Evolutionary conservation across 2,797 vertebrate species (phyloP), one percentile per base, ranked within the genome.

Genomic region (Anguilla megastoma): DNA sequence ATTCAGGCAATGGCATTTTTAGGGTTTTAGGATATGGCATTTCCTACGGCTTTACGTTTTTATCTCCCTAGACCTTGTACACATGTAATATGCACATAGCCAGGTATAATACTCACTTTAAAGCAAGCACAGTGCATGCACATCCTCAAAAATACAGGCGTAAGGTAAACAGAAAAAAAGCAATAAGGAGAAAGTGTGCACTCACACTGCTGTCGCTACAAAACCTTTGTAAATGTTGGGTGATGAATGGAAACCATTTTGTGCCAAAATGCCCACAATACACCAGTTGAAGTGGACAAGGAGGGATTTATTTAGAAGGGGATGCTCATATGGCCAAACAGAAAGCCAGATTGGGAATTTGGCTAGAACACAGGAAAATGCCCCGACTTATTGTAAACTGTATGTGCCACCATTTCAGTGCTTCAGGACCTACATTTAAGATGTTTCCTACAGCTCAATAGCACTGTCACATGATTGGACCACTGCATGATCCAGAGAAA

Each of bases 151-250:
- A 74, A 4, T 33, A 33, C 69, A 16, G 27, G 69, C 10, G 27
- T 30, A 74, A 33, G 69, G 30, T 36, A 74, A 74, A 74, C 27
- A 74, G 69, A 16, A 74, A 74, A 9, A 33, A 74, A 74, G 30
- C 12, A 3, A 16, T 74, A 3, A 74, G 69, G n/a, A 69, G 24
- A 69, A 69, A 69, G 2, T 27, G 10, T 36, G 33, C 69, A 27
- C 9, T 30, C 30, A 33, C 27, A 33, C 69, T 71, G 69, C 27
- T 71, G 4, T 69, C 30, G 2, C 69, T 33, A 8, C 10, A 10
- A 33, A 71, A 71, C 30, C 30, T 30, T 71, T 71, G n/a, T 71
- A 74, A 74, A 74, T 74, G 30, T 66, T 66, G 60, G 60, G 69
- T 74, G 69, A 33, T 74, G 9, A 30, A 74, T 36, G 69, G 2